Evolutionary conservation across 2,113 vertebrate genomes (phyloP), one percentile per base, ranked within the genome.

Genomic region (Apeltes quadracus): DNA sequence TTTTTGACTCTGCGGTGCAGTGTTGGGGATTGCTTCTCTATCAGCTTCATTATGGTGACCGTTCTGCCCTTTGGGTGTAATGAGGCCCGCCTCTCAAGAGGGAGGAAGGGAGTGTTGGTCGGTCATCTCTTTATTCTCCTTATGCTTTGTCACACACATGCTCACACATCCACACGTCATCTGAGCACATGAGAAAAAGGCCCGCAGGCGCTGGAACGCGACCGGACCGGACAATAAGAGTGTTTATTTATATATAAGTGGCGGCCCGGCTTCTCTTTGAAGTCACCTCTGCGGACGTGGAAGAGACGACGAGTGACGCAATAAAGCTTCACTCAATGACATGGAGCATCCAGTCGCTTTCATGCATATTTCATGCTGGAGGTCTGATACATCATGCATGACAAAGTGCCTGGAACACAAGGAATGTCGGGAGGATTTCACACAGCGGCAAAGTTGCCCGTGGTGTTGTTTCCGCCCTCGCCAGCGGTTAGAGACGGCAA

Each of bases 31-130:
- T 66, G 77, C 73, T 79, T 83, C 72, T 88, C 80, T 79, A 85
- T 89, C 84, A 77, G 81, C 78, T 90, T 91, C 88, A 90, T 91
- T 90, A 89, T 84, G 84, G 82, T 90, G 88, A 89, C 87, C 88
- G 79, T 78, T 91, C 89, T 91, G 89, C 87, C 90, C 91, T 92
- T 88, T 92, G 83, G 89, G 79, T 87, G 67, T 86, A 90, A 92
- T 91, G 86, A 90, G 84, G 81, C 87, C n/a, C 86, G 88, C 76
- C 66, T 87, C 79, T 89, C 25, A 65, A 64, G 61, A 69, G 67
- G 76, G 74, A 15, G 61, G 36, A 43, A 57, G 22, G 41, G 66
- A 27, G 61, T 69, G 64, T 78, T 67, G 53, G 72, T 74, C 76
- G 79, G 85, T 82, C 87, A 84, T 87, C 69, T 79, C 23, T 73